These are phyloP conservation scores for Eupithecia vulgata DNA, from an alignment of 2,888 invertebrate species.

Conservation along the genomic window DNA sequence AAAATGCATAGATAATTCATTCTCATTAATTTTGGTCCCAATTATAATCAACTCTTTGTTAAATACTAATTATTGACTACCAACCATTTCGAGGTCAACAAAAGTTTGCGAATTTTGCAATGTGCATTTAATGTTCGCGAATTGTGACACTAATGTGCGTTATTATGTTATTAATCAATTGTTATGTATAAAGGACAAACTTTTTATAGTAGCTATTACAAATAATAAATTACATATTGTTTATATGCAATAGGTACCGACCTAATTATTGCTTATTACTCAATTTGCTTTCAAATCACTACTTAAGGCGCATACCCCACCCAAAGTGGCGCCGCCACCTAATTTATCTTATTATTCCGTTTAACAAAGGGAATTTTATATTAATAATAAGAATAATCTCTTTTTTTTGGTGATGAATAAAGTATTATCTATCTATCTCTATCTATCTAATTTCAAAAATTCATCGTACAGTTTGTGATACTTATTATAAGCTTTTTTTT, in stretches of 20 bases:
- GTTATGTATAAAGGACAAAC: slow-evolving; percentile 29
- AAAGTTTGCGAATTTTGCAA: slow-evolving; percentile 50
- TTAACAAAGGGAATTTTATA: too few relatives aligned
- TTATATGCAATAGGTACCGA: slow-evolving; percentile 20
- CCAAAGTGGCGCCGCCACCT: too few relatives aligned
- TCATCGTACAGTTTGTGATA: too few relatives aligned
- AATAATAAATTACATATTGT: slow-evolving; percentile 30
- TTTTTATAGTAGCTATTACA: slow-evolving; percentile 26
- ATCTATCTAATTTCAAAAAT: too few relatives aligned
- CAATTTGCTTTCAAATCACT: slow-evolving; percentile 11
- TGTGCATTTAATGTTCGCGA: slow-evolving; percentile 42
- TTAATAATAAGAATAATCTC: too few relatives aligned
- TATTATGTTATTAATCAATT: slow-evolving; percentile 41
- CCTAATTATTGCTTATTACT: slow-evolving; percentile 20
- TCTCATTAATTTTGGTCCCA: background rate
- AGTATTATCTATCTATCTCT: too few relatives aligned
- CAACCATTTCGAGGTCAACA: slow-evolving; percentile 48
- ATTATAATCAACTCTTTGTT: slow-evolving; percentile 28
- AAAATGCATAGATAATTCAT: background rate
- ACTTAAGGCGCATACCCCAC: too few relatives aligned
- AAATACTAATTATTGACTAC: slow-evolving; percentile 31
- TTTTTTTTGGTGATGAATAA: too few relatives aligned
- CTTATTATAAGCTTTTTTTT: too few relatives aligned
- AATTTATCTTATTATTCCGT: too few relatives aligned
- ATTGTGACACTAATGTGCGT: slow-evolving; percentile 41